Evolutionary conservation across 1,140 invertebrate genomes (phyloP), one percentile per base, ranked within the genome.

Genomic region (Sesamia nonagrioides): DNA sequence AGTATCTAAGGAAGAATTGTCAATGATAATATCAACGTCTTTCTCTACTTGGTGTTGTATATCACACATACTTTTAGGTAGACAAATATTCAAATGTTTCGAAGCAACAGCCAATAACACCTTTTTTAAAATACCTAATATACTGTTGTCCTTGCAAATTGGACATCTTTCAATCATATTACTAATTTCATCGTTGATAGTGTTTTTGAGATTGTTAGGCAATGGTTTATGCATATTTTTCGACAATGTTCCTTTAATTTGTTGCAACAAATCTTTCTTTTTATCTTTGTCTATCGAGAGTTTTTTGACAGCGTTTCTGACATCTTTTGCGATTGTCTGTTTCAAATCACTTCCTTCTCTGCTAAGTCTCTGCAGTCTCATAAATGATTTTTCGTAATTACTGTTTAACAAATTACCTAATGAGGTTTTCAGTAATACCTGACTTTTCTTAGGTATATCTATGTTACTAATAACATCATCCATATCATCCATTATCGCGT

Each of bases 101-200:
- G 35, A 18, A 0, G 11, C 17, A 11, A 18, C 37, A 17, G 9
- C n/a, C 7, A 17, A 63, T 18, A 63, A 18, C n/a, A 40, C n/a
- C 6, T 40, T 18, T 18, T 63, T 63, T 18, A 63, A 17, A 18
- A 11, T 11, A 18, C n/a, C 17, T 4, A n/a, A n/a, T 9, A 63
- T 18, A 42, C n/a, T 40, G 2, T 13, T 27, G n/a, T 68, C 63
- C 6, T 68, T 17, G 6, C 11, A 33, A 68, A 50, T 27, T 21
- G 42, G 21, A 15, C n/a, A 21, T 45, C 7, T n/a, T 48, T 68
- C 63, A 6, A 68, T 18, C 15, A 68, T 27, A 13, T 27, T 40
- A 48, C 37, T 33, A 48, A 74, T 60, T 45, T 45, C 54, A 60
- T 74, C 72, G 13, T 37, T 48, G 6, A 74, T 45, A 17, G 8